phyloP scores from a whole-genome alignment of 2,113 vertebrate species.

The Crotophaga sulcirostris region DNA sequence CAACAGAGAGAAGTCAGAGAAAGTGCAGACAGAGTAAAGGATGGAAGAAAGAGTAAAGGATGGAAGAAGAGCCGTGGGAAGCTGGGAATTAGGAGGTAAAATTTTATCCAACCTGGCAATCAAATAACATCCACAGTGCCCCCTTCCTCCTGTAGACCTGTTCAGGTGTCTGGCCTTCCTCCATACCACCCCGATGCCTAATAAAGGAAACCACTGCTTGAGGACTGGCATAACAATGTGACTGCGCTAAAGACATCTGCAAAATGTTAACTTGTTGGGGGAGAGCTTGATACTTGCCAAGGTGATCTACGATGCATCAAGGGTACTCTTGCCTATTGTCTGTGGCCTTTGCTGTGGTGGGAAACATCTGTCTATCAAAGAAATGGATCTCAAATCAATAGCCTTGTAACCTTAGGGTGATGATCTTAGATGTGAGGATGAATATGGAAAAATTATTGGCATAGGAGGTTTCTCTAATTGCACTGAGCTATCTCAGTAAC shows the following conservation, averaged over 20 bases:
- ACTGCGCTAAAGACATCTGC: not conserved
- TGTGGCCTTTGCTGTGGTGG: not conserved
- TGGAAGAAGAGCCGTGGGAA: not conserved
- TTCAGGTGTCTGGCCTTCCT: not conserved
- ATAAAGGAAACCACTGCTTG: not conserved
- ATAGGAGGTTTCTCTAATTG: not conserved
- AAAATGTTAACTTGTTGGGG: not conserved
- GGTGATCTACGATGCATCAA: not conserved
- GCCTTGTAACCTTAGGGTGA: not conserved
- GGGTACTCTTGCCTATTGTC: not conserved
- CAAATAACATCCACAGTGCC: not conserved
- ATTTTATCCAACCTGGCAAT: not conserved
- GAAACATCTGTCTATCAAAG: not conserved
- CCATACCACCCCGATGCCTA: not conserved
- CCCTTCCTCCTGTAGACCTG: not conserved
- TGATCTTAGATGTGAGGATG: not conserved
- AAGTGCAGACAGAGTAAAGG: not conserved
- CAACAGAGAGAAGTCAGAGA: not conserved
- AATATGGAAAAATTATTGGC: conserved; percentile 7
- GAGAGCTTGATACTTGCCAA: not conserved
- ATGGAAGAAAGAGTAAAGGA: not conserved
- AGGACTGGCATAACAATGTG: not conserved
- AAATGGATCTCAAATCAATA: conserved; percentile 27
- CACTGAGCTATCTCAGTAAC: not conserved
- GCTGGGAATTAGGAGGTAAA: not conserved